A percentile compares a stretch with the other conserved stretches of the same genome.
Conservation (phyloP, 2,797 vertebrate genomes). For the Tragelaphus oryx region DNA sequence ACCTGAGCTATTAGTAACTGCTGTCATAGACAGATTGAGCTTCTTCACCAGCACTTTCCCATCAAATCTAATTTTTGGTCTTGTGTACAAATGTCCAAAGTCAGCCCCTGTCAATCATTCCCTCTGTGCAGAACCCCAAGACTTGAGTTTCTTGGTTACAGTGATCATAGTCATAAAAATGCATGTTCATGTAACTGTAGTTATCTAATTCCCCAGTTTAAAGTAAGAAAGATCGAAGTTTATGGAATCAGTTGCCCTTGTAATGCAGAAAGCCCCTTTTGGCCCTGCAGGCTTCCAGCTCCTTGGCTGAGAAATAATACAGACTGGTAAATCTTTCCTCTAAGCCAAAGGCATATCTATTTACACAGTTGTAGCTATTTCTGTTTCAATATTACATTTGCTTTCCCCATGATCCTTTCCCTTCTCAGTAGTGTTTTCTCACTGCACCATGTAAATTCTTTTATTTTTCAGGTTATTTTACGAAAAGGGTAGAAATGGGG, state of each 20-base stretch:
- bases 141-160: not conserved
- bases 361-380: conserved; percentile 23
- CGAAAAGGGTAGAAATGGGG: not conserved
- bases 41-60: not conserved
- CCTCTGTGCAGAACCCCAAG: not conserved
- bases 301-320: conserved; percentile 8
- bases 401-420: not conserved
- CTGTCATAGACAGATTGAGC: not conserved
- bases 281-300: not conserved
- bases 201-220: not conserved
- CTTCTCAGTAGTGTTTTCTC: conserved; percentile 26
- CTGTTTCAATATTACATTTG: conserved; percentile 33
- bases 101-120: not conserved
- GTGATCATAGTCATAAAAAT: not conserved
- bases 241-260: not conserved
- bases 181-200: not conserved
- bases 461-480: conserved; percentile 31
- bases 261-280: not conserved
- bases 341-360: conserved; percentile 11
- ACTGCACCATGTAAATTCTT: not conserved
- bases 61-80: not conserved
- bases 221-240: not conserved
- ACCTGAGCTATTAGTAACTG: not conserved
- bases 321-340: not conserved
- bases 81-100: not conserved